Evolutionary conservation across 1,140 invertebrate genomes (phyloP).

Genomic region (Octopus bimaculoides): DNA sequence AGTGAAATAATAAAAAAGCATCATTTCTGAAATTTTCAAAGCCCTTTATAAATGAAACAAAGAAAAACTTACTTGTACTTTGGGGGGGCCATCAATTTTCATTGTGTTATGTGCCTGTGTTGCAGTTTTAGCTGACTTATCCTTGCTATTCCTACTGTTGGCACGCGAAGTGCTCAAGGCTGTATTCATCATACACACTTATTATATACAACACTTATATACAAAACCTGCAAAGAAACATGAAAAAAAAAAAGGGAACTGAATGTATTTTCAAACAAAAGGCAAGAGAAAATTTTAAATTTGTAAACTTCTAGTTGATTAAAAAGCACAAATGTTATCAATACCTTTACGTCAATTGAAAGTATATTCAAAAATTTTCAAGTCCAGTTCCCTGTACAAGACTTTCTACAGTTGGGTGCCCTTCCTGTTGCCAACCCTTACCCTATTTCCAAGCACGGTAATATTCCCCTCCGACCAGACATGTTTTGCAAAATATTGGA

Average conservation of each 20-base stretch:
- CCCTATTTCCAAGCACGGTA: no score
- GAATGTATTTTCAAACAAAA: not conserved
- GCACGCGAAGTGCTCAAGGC: conserved; percentile 38
- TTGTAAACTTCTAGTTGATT: no score
- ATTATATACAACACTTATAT: conserved; percentile 29
- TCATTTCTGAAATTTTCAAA: not conserved
- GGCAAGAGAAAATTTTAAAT: no score
- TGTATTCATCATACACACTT: conserved; percentile 37
- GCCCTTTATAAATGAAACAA: not conserved
- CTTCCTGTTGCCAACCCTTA: no score
- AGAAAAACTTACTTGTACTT: conserved; percentile 26
- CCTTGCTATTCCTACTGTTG: conserved; percentile 36
- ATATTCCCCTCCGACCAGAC: no score
- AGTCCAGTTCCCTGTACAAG: no score
- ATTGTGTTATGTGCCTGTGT: conserved; percentile 28
- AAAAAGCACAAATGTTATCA: no score
- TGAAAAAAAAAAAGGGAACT: not conserved
- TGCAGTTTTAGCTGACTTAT: conserved; percentile 36
- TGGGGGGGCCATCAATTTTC: conserved; percentile 30
- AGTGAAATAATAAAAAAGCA: no score
- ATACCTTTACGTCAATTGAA: no score
- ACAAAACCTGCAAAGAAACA: conserved; percentile 12
- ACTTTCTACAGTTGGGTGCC: no score
- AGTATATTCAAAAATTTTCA: no score
- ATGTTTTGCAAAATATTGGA: no score